Evolutionary conservation across 2,113 vertebrate genomes (phyloP), one percentile per base, ranked within the genome.

Genomic region (Perca schrenkii): DNA sequence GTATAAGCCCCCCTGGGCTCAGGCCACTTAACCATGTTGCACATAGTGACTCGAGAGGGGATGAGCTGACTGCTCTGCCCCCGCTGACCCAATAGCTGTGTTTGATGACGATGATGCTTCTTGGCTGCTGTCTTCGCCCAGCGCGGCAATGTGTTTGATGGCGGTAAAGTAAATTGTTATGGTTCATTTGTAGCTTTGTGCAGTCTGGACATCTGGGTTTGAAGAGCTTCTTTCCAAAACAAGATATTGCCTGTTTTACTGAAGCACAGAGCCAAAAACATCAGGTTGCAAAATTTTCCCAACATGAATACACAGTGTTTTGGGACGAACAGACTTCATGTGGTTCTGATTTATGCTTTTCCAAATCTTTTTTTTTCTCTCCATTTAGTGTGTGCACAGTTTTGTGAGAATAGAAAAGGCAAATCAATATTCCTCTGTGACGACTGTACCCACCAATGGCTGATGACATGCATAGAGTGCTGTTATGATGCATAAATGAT

Each of bases 161-260:
- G 78, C 69, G 28, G 76, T 66, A 74, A 75, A 83, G 89, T 83
- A 84, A 88, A 87, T 82, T 90, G 85, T 90, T 85, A 77, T 83
- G 84, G 72, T 88, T 81, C 46, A 60, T 88, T 88, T 86, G 65
- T 65, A 83, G 76, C 71, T 74, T 61, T 80, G 76, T 77, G 72
- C 70, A 28, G 58, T 60, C 66, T 40, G 74, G 70, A 89, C 84
- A 89, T 91, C 80, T 90, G 85, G 78, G 53, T 82, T 84, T 81
- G 54, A 67, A 79, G 60, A 54, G 56, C 47, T 67, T 80, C 52
- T 82, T 84, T 82, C 60, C 86, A 62, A 86, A 84, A 89, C 70
- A 75, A 78, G 62, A 86, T n/a, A 61, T 70, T 34, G 74, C 77
- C 70, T 71, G 72, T 65, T 36, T 82, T 60, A 19, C 72, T 19